Evolutionary conservation across 2,113 vertebrate species (phyloP), one percentile per base, ranked within the genome.

Genomic region (Siniperca knerii): DNA sequence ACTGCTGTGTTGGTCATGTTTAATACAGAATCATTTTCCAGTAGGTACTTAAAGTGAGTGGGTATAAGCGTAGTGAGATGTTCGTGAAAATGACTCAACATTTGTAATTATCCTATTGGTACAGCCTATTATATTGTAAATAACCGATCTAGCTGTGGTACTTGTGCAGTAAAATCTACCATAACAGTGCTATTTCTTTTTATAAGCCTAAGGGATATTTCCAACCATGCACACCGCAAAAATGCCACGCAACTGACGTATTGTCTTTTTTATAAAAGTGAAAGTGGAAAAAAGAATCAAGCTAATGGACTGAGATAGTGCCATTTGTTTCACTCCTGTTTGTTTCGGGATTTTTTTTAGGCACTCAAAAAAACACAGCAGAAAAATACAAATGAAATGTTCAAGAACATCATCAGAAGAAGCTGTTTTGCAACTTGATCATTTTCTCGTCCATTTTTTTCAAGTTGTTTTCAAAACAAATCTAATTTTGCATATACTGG

Each of bases 1-100:
- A 52, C 40, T 87, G 64, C 18, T 74, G 54, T 55, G 10, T 42
- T 48, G 44, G 50, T 67, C 37, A 65, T 33, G 20, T 75, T 66
- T 42, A 50, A 57, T 83, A n/a, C 37, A 82, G 40, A 21, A 15
- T 58, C n/a, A 70, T 75, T 40, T 77, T 11, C 6, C 23, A 44
- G 2, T 54, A 29, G 48, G 33, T n/a, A 55, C 29, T 74, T 18
- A 35, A 6, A 44, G 16, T 58, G 18, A 58, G 40, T 40, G 44
- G 29, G 55, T 64, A 37, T 50, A 16, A 60, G 35, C 7, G 25
- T 73, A 35, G 4, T 61, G 33, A 54, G 23, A 3, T 74, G 40
- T 18, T 52, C 1, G 13, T 66, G 33, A 50, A 69, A 44, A 29
- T 44, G 25, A 8, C 15, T 8, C 23, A 72, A 16, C 7, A 1